Evolutionary conservation across 1,140 invertebrate species (phyloP).

Genomic region (Zaprionus nigranus): DNA sequence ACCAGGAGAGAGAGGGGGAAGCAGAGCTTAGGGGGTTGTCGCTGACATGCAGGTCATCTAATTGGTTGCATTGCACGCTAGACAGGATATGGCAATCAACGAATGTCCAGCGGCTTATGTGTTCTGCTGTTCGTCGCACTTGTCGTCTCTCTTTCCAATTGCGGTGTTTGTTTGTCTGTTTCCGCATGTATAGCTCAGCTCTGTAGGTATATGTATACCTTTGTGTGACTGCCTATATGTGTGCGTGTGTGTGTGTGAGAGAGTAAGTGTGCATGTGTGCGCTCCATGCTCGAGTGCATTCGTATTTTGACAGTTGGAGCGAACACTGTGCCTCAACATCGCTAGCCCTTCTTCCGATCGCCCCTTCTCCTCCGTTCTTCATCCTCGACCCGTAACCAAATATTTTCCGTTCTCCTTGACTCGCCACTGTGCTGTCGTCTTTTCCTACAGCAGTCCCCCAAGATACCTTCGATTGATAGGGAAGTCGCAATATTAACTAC

Average conservation of each 20-base stretch:
- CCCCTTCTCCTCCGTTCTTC: background rate
- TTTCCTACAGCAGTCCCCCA: background rate
- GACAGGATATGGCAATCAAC: slow-evolving; percentile 70
- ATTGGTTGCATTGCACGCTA: slow-evolving; percentile 69
- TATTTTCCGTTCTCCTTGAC: slow-evolving; percentile 20
- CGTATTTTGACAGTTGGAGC: slow-evolving; percentile 57
- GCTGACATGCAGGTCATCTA: slow-evolving; percentile 68
- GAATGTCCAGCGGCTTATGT: slow-evolving; percentile 75
- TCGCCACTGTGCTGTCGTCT: slow-evolving; percentile 7
- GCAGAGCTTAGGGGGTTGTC: slow-evolving; percentile 3
- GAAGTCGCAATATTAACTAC: slow-evolving; percentile 17
- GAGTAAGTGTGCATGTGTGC: background rate
- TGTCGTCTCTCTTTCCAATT: slow-evolving; percentile 61
- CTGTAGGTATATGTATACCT: background rate
- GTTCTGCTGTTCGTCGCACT: slow-evolving; percentile 39
- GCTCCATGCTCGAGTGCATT: slow-evolving; percentile 40
- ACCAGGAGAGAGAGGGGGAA: background rate
- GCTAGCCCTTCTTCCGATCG: background rate
- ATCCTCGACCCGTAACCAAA: slow-evolving; percentile 11
- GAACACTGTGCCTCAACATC: background rate
- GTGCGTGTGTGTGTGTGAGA: background rate
- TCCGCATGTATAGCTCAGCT: slow-evolving; percentile 1
- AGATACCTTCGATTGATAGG: background rate
- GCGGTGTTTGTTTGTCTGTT: slow-evolving; percentile 60
- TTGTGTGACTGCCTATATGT: background rate